Conservation (phyloP, 2,797 vertebrate genomes). For the Poecilia picta region DNA sequence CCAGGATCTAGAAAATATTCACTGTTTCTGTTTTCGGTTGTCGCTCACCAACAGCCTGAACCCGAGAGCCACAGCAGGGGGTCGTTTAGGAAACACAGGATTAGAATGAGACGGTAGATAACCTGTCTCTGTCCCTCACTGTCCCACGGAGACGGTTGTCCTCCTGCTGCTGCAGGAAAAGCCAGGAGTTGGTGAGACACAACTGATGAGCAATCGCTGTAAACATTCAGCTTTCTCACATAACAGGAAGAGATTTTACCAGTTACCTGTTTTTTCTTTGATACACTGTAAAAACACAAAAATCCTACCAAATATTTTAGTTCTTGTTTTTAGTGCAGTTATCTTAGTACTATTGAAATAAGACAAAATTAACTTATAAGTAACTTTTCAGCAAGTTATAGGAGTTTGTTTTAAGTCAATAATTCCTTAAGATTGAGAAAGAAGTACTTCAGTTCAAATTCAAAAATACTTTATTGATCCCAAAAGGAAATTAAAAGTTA, state of each 20-base stretch:
- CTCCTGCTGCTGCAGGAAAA: neutral
- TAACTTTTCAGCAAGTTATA: too few species aligned
- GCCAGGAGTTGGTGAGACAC: neutral
- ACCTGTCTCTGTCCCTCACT: conserved; percentile 12
- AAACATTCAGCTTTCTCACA: neutral
- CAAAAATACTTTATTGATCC: too few species aligned
- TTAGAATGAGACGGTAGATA: neutral
- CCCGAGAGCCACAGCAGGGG: neutral
- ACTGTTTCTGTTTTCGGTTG: neutral
- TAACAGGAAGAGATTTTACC: neutral
- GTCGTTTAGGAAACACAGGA: conserved; percentile 1
- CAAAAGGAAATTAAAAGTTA: too few species aligned
- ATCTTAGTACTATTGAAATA: too few species aligned
- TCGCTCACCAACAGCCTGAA: neutral
- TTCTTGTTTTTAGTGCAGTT: too few species aligned
- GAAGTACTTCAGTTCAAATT: too few species aligned
- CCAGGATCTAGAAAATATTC: neutral
- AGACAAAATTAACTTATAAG: too few species aligned
- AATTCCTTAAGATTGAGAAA: too few species aligned
- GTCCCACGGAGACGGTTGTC: conserved; percentile 27
- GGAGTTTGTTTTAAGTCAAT: too few species aligned
- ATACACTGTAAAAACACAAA: too few species aligned
- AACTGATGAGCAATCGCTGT: neutral
- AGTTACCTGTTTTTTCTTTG: neutral
- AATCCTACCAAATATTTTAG: too few species aligned